A percentile compares a stretch with the other conserved stretches of the same genome.
These are phyloP conservation scores for Microctenopoma lineatum DNA, from an alignment of 2,797 vertebrate species.

Conservation along the genomic window DNA sequence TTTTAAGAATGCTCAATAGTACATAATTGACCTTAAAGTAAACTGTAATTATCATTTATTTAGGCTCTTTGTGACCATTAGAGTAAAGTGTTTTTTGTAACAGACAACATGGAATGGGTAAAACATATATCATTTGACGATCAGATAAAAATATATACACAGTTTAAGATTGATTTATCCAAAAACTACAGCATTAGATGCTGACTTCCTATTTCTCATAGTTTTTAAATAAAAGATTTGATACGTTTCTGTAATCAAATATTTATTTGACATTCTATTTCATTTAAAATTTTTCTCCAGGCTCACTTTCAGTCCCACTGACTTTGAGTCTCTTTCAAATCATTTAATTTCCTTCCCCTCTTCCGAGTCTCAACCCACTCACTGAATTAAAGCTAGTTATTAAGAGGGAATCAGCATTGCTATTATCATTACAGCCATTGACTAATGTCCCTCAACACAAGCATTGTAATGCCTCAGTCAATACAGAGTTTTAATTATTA, in stretches of 20 bases:
- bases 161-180: background rate
- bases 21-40: no score
- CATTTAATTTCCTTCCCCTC: slow-evolving; percentile 9
- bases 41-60: no score
- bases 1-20: no score
- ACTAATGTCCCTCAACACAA: slow-evolving; percentile 73
- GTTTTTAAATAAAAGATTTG: background rate
- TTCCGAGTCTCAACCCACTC: slow-evolving; percentile 24
- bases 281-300: slow-evolving; percentile 8
- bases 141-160: no score
- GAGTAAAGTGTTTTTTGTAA: no score
- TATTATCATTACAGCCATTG: slow-evolving; percentile 66
- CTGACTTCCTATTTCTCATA: background rate
- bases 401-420: slow-evolving; percentile 56
- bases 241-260: slow-evolving; percentile 14
- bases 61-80: no score
- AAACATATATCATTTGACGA: no score
- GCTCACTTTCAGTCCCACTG: slow-evolving; percentile 10
- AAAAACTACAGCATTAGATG: background rate
- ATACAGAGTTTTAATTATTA: slow-evolving; percentile 78
- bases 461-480: slow-evolving; percentile 75
- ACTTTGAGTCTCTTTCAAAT: slow-evolving; percentile 35
- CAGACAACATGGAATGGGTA: no score
- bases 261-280: slow-evolving; percentile 1
- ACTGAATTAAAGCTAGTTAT: slow-evolving; percentile 56